These are phyloP conservation scores for Numida meleagris DNA, from an alignment of 2,113 vertebrate genomes.

Conservation along the genomic window DNA sequence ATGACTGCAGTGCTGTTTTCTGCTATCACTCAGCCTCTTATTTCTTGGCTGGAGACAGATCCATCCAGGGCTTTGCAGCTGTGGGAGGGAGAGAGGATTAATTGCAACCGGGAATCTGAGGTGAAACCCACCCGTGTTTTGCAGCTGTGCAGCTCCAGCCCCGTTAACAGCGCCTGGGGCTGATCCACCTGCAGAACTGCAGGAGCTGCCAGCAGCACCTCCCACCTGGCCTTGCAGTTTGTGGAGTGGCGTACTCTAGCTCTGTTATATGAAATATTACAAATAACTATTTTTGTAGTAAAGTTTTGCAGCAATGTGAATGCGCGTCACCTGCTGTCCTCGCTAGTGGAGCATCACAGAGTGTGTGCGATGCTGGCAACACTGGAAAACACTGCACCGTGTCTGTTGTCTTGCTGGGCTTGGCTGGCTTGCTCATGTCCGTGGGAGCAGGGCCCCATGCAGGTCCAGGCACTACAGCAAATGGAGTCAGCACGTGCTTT, in stretches of 20 bases:
- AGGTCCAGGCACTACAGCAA: neutral
- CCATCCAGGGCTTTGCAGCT: neutral
- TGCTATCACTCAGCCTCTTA: neutral
- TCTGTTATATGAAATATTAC: neutral
- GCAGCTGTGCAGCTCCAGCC: neutral
- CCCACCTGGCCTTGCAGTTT: accelerated
- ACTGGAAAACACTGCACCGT: neutral
- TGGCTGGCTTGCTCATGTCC: neutral
- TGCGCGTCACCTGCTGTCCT: neutral
- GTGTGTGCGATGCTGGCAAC: neutral
- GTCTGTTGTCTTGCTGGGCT: neutral
- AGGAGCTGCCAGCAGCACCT: neutral
- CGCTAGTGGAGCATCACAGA: neutral
- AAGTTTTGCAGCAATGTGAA: neutral
- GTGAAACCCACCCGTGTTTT: neutral
- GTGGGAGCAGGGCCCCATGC: neutral
- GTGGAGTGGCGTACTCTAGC: accelerated
- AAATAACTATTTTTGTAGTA: slow-evolving; percentile 20
- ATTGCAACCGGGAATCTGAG: neutral
- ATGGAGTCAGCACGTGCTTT: neutral
- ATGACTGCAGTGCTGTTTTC: neutral
- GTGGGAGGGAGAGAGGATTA: neutral
- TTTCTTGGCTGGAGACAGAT: neutral
- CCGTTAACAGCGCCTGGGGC: neutral
- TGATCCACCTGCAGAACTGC: neutral